Evolutionary conservation across 2,797 vertebrate genomes (phyloP), one percentile per base, ranked within the genome.

Genomic region (Orientallactaga sibirica): DNA sequence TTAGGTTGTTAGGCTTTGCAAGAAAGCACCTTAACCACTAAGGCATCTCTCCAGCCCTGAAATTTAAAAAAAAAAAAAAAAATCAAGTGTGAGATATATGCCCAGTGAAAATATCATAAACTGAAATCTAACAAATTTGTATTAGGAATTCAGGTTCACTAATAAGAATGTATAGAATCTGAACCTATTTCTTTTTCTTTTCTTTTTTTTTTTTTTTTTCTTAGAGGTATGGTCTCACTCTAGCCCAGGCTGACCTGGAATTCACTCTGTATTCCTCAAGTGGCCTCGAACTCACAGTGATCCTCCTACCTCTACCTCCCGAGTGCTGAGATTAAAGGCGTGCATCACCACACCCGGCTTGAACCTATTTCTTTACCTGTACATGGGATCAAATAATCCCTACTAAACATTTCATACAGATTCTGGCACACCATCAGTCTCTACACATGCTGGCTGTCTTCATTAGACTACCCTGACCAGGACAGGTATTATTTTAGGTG

Each of bases 101-200:
- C n/a, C 27, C 52, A 68, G 24, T 41, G 43, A 37, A 81, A 93
- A 83, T 81, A 82, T 10, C 22, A 74, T 77, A 37, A 90, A 85
- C 4, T 88, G n/a, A 80, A 88, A 70, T 66, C 67, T n/a, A 91
- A 79, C 66, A 94, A 52, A 93, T 85, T 93, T 62, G 81, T 5
- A 64, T 66, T 93, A 79, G 86, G 89, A 95, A 90, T 7, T 77
- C 43, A 67, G 52, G 70, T 62, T 87, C 58, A 43, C 82, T 92
- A 83, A 75, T 86, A 86, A 95, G 73, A 19, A 91, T 79, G 64
- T 85, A 62, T 18, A 90, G 0, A 70, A 61, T 8, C 29, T 55
- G 19, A 9, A 11, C 76, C 58, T 52, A 52, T 82, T 80, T 93
- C 86, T 81, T 82, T 77, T 37, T 37, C 33, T 37, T 37, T 37